Conservation (phyloP, 2,113 vertebrate species). For the Ariopsis seemanni region DNA sequence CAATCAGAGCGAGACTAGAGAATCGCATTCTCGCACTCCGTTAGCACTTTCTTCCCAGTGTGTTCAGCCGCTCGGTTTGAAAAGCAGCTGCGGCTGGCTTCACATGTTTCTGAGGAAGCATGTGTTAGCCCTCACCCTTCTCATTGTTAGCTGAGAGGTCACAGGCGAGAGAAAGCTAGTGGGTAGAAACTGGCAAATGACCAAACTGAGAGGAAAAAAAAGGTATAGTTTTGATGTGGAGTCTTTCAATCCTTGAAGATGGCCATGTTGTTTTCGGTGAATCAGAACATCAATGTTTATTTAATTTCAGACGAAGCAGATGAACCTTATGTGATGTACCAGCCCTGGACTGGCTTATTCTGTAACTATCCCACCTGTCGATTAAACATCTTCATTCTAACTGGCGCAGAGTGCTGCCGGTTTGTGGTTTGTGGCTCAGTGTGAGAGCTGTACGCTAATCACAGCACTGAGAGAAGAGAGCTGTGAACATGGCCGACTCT, state of each 20-base stretch:
- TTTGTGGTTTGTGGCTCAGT: constrained; percentile 57
- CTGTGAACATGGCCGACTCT: constrained; percentile 67
- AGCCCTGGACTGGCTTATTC: constrained; percentile 60
- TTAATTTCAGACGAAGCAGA: constrained; percentile 45
- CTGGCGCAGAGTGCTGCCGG: constrained; percentile 59
- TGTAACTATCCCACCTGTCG: constrained; percentile 35
- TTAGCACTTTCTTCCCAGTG: constrained; percentile 2
- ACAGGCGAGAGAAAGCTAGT: background rate
- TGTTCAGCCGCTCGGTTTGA: background rate
- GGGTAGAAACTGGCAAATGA: background rate
- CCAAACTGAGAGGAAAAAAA: background rate
- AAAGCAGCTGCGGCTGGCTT: background rate
- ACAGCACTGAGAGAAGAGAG: constrained; percentile 61
- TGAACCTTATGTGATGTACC: constrained; percentile 64
- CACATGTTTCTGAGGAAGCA: background rate
- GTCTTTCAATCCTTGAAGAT: background rate
- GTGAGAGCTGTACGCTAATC: constrained; percentile 57
- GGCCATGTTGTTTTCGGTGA: no score
- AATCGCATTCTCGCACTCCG: background rate
- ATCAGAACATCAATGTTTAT: no score
- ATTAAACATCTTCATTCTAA: constrained; percentile 57
- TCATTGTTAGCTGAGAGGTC: background rate
- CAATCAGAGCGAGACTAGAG: background rate
- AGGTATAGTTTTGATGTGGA: background rate
- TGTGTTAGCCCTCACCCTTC: background rate